phyloP scores from a whole-genome alignment of 2,888 invertebrate genomes.

The Ophioninae sp. region DNA sequence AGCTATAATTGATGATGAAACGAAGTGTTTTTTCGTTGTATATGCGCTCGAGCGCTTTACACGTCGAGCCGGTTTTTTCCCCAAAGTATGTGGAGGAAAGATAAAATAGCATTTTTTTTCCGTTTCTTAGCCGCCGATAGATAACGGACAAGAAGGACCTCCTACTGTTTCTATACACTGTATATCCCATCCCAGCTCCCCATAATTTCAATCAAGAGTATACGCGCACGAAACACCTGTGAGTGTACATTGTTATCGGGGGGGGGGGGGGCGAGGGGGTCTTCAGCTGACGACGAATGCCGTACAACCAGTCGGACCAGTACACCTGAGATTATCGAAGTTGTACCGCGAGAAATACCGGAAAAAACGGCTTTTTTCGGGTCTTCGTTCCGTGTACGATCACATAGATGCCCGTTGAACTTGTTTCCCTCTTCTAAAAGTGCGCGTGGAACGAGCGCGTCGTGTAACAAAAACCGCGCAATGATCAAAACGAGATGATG shows the following conservation, averaged over 20 bases:
- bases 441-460: background rate
- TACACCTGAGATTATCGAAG: background rate
- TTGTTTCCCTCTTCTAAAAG: background rate
- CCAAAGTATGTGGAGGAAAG: background rate
- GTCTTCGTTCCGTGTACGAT: background rate
- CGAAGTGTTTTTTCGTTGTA: no score
- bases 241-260: conserved; percentile 7
- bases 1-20: no score
- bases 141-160: background rate
- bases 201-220: no score
- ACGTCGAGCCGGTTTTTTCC: background rate
- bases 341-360: background rate
- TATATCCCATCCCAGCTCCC: background rate
- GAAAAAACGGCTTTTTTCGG: conserved; percentile 12
- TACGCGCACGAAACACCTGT: background rate
- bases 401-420: background rate
- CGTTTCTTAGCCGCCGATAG: no score
- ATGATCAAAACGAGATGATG: conserved; percentile 72
- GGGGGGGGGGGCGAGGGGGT: background rate
- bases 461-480: conserved; percentile 31
- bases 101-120: no score
- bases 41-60: no score
- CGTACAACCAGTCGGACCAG: background rate
- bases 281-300: conserved; percentile 2
- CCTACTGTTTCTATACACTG: background rate